Conservation (phyloP, 2,888 invertebrate genomes). For the Plemyria rubiginata region DNA sequence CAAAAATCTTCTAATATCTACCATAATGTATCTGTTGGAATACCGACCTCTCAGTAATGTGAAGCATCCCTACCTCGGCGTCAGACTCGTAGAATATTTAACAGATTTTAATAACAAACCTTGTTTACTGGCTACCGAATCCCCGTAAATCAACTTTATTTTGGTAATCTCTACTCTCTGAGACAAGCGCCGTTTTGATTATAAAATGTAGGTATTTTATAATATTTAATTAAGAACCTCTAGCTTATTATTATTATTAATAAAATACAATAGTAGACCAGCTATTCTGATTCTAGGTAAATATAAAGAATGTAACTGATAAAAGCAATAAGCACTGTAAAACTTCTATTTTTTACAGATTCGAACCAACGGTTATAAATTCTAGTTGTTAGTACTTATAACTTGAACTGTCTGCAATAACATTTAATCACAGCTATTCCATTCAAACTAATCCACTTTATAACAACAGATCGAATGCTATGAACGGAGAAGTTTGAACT, state of each 20-base stretch:
- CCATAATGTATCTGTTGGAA: background rate
- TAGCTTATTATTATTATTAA: background rate
- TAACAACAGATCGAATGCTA: conserved; percentile 46
- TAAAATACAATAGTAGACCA: too few relatives aligned
- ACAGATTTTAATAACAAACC: conserved; percentile 54
- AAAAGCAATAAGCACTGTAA: background rate
- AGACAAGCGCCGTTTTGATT: conserved; percentile 24
- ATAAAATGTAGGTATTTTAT: conserved; percentile 19
- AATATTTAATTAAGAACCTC: conserved; percentile 1
- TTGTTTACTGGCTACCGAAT: conserved; percentile 47
- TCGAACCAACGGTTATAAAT: background rate
- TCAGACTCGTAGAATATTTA: conserved; percentile 54
- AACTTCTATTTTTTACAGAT: background rate
- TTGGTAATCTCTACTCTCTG: conserved; percentile 29
- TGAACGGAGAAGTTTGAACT: conserved; percentile 47
- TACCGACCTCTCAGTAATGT: background rate
- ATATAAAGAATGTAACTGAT: background rate
- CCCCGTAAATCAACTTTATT: conserved; percentile 44
- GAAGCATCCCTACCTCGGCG: conserved; percentile 23
- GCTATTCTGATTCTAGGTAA: too few relatives aligned
- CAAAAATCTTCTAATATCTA: too few relatives aligned
- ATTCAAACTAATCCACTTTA: conserved; percentile 49
- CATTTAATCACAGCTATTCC: conserved; percentile 33
- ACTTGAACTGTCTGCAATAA: conserved; percentile 19
- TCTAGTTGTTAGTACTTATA: background rate